Evolutionary conservation across 1,140 invertebrate species (phyloP), one percentile per base, ranked within the genome.

Genomic region (Papilio polyxenes): DNA sequence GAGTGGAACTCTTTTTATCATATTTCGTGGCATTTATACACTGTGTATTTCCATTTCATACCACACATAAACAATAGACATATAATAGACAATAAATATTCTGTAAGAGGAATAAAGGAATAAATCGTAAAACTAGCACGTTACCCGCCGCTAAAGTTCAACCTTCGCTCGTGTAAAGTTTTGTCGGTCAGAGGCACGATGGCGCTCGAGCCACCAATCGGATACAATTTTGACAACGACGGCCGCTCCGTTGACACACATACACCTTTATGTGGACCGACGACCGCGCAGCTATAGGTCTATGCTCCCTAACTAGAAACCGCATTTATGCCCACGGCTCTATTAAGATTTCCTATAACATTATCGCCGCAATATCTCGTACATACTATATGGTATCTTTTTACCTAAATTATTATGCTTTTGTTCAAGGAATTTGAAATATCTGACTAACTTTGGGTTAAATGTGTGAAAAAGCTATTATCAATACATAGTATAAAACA

Each of bases 111-210:
- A 48, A 74, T 44, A 74, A 15, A 48, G 9, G n/a, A 10, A 48
- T 44, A 40, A 74, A 74, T 74, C 31, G 37, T 75, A 9, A n/a
- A 44, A 75, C 37, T 44, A 74, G 31, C 6, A 44, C 37, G 40
- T n/a, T 40, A 74, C 62, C 23, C 62, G 10, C 2, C 17, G 40
- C 11, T 75, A 75, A 75, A 75, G 37, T 75, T 49, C 40, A 75
- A 75, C 74, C 74, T 75, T 75, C 17, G 44, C 74, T 75, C 17
- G 74, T 75, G 40, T 75, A 75, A 49, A 74, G 37, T 49, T 75
- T 75, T 75, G 74, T 75, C 40, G 74, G 74, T 75, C 15, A 75
- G 74, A 75, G 74, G 40, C 44, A 20, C 40, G n/a, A 20, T 40
- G 74, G 74, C n/a, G 74, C 74, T 59, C 56, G 17, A 40, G 15